A percentile compares a stretch with the other conserved stretches of the same genome.
phyloP scores from a whole-genome alignment of 2,113 vertebrate species.

The Zapus hudsonius region DNA sequence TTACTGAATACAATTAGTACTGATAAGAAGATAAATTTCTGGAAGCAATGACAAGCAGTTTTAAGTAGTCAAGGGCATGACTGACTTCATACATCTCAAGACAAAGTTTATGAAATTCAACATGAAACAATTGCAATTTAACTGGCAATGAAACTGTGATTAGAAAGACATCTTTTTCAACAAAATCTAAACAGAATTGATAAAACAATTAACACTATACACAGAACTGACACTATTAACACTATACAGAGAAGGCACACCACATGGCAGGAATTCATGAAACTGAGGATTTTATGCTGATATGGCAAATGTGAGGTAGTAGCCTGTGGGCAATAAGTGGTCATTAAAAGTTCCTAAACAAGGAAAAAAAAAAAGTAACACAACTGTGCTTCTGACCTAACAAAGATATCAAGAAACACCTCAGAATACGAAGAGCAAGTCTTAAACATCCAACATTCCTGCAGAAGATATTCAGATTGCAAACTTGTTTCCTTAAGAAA shows the following conservation, averaged over 20 bases:
- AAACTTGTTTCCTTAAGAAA: conserved; percentile 40
- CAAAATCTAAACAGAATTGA: conserved; percentile 9
- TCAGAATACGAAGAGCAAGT: neutral
- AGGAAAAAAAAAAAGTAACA: neutral
- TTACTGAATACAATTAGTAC: conserved; percentile 11
- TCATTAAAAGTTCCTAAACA: neutral
- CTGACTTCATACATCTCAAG: neutral
- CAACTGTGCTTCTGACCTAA: neutral
- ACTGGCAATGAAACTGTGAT: neutral
- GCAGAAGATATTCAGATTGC: conserved; percentile 29
- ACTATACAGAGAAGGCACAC: neutral
- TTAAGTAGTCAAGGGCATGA: neutral
- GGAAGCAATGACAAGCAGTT: conserved; percentile 6
- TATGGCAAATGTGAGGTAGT: neutral
- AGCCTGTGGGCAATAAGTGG: neutral
- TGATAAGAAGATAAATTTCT: conserved; percentile 15
- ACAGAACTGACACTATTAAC: too few species aligned
- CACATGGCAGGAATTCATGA: neutral
- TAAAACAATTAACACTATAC: neutral
- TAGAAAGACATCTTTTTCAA: conserved; percentile 44
- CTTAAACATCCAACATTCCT: neutral
- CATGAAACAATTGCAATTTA: neutral
- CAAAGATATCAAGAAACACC: neutral
- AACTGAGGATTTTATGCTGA: neutral
- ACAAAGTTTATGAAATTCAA: conserved; percentile 6